Conservation (phyloP, 2,113 vertebrate species). For the Oenanthe oenanthe region DNA sequence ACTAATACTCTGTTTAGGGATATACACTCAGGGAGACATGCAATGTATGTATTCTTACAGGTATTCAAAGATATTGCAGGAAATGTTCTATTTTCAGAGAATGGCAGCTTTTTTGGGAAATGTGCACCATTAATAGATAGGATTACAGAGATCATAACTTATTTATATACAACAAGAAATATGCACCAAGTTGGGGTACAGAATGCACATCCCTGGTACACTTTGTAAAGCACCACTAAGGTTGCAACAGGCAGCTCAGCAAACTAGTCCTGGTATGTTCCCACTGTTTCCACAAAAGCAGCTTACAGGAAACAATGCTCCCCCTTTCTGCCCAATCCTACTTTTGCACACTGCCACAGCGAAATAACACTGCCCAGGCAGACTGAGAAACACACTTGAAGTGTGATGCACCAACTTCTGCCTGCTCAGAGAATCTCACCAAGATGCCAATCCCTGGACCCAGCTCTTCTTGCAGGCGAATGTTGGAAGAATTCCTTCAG, state of each 20-base stretch:
- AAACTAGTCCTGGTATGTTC: background rate
- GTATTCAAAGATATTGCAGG: background rate
- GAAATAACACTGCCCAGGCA: background rate
- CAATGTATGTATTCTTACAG: background rate
- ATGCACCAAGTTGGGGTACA: background rate
- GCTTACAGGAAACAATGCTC: background rate
- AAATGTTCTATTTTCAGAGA: background rate
- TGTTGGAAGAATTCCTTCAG: background rate
- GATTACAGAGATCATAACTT: background rate
- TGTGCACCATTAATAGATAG: background rate
- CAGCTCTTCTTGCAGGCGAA: background rate
- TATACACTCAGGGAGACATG: background rate
- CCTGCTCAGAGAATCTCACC: background rate
- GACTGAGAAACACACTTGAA: background rate
- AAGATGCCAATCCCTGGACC: background rate
- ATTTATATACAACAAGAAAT: background rate
- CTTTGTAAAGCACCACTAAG: background rate
- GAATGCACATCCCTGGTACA: background rate
- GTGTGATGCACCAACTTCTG: background rate
- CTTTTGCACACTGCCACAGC: background rate
- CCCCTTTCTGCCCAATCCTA: background rate
- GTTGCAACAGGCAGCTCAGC: background rate
- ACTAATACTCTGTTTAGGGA: background rate
- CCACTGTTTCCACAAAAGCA: background rate
- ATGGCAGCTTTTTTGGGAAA: background rate